Percentiles rank a stretch among this genome's conserved stretches.
These are phyloP conservation scores for Leptopilina clavipes DNA, from an alignment of 1,140 invertebrate genomes.

Conservation along the genomic window DNA sequence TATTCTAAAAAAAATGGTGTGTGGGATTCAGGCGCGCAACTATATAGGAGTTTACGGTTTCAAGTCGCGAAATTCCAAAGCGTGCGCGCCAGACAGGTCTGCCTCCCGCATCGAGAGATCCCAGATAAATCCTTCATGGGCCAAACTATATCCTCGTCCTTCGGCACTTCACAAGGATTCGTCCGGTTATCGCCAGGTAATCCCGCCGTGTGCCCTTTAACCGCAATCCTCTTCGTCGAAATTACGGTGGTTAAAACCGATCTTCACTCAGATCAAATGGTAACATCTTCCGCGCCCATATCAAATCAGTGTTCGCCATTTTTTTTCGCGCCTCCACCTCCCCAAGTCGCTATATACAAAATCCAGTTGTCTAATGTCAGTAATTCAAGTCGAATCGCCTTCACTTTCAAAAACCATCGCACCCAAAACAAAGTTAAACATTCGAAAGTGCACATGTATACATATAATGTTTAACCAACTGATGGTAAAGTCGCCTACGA, in stretches of 20 bases:
- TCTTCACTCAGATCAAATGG: slow-evolving; percentile 28
- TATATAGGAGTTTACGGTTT: slow-evolving; percentile 34
- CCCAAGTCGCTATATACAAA: not conserved
- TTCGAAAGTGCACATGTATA: no score
- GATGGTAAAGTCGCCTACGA: no score
- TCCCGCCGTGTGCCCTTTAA: slow-evolving; percentile 25
- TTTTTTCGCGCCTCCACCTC: slow-evolving; percentile 13
- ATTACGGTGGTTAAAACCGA: slow-evolving; percentile 27
- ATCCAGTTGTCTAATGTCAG: not conserved
- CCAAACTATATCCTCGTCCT: slow-evolving; percentile 36
- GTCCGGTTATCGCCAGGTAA: slow-evolving; percentile 33
- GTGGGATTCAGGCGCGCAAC: no score
- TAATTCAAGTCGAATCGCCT: not conserved
- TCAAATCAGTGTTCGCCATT: slow-evolving; percentile 16
- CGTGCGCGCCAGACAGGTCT: slow-evolving; percentile 41
- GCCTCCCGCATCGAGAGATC: slow-evolving; percentile 43
- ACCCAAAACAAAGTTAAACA: no score
- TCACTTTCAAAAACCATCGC: not conserved
- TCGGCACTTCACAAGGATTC: slow-evolving; percentile 25
- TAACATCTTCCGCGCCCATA: slow-evolving; percentile 27
- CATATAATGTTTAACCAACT: no score
- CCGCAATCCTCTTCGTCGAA: slow-evolving; percentile 24
- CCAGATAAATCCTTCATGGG: slow-evolving; percentile 38
- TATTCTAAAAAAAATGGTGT: no score
- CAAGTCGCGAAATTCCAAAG: slow-evolving; percentile 42